Base-by-base conservation (phyloP, 2,888 invertebrate genomes). In the Aleiodes alternator region DNA sequence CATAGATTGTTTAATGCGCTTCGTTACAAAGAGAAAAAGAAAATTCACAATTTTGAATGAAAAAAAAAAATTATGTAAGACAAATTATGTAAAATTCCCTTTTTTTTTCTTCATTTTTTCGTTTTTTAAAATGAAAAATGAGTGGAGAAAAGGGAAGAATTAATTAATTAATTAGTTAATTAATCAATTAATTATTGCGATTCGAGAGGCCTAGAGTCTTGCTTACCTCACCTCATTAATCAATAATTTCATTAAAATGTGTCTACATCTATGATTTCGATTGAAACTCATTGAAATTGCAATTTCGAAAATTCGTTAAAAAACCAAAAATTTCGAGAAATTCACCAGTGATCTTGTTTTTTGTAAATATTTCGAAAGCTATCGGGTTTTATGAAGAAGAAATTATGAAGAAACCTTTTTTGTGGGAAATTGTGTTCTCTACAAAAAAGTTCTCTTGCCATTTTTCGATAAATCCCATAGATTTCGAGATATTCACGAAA, bases 1-100 rank as follows among this genome's bases (percentile, higher is more conserved):
- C 34, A 56, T 68, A 57, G 68, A 68, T 55, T 69, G 55, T 51
- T 73, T 73, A 56, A 56, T 73, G 68, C 73, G 69, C 69, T 69
- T 69, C 51, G 68, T 73, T 73, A 50, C 57, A 43, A 43, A 43
- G 43, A 43, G 11, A 43, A 23, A 55, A 16, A 43, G n/a, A 55
- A 16, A n/a, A n/a, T 9, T 55, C 14, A 55, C 16, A 55, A 55
- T 14, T 16, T 55, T 55, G 3, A 55, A 55, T 16, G 6, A 55
- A 55, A 16, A 55, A 55, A 55, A 8, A 55, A 5, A 16, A n/a
- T n/a, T n/a, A n/a, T n/a, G n/a, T n/a, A n/a, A n/a, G n/a, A n/a
- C n/a, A n/a, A 16, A 55, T 16, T 16, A 55, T 16, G 16, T 16
- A 16, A 3, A n/a, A n/a, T 55, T 5, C 6, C 14, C 34, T 34